These are phyloP conservation scores for Blastomussa wellsi DNA, from an alignment of 92 coral and sea anemone species.

Conservation along the genomic window DNA sequence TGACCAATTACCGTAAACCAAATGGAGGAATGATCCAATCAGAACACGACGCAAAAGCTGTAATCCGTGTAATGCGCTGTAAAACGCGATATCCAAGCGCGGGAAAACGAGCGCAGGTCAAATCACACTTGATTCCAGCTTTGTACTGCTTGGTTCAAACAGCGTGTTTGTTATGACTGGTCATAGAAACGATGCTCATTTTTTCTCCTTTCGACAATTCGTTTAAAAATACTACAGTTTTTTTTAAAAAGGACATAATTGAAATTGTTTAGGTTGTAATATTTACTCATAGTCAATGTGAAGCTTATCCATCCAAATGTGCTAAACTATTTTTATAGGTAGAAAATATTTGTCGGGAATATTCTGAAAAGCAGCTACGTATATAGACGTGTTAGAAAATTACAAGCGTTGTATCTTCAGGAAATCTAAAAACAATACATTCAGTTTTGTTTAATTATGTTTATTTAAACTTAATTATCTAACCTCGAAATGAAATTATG, in stretches of 20 bases:
- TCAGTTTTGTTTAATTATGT: not conserved
- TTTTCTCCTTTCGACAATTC: not conserved
- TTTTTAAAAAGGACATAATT: not conserved
- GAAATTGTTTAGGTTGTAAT: not conserved
- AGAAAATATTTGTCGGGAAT: not conserved
- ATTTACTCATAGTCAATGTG: not conserved
- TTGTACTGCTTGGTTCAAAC: not conserved
- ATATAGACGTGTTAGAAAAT: not conserved
- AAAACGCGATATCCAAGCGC: too few species aligned
- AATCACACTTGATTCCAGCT: not conserved
- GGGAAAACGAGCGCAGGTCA: too few species aligned
- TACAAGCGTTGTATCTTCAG: not conserved
- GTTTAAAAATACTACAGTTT: not conserved
- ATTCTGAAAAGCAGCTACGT: not conserved
- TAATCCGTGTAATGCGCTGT: not conserved
- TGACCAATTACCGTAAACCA: not conserved
- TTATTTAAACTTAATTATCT: not conserved
- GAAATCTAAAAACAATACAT: not conserved
- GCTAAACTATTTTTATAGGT: slow-evolving; percentile 6
- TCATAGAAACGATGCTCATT: not conserved
- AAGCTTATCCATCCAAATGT: not conserved
- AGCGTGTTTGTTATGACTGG: not conserved
- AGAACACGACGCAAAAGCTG: not conserved
- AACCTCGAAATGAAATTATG: not conserved
- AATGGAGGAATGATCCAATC: not conserved